These are phyloP conservation scores for Solenopsis invicta DNA, from an alignment of 1,140 invertebrate species.

Conservation along the genomic window DNA sequence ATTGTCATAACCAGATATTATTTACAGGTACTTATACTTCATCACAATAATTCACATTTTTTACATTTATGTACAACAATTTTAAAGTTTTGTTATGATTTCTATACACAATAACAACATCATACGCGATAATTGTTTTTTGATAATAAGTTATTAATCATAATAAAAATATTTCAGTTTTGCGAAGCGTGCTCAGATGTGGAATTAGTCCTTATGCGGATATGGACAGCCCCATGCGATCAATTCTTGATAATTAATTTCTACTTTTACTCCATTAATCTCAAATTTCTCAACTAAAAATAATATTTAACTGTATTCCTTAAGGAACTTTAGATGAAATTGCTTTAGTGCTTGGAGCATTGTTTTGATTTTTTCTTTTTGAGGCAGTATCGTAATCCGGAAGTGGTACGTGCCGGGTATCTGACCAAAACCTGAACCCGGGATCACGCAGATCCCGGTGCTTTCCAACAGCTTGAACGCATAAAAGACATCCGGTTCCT, in stretches of 20 bases:
- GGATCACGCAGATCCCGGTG: conserved; percentile 95
- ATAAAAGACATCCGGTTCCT: conserved; percentile 96
- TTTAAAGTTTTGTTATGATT: neutral
- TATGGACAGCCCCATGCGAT: neutral
- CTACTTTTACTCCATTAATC: neutral
- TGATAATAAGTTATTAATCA: neutral
- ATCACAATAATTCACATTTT: conserved; percentile 29
- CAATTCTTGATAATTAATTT: neutral
- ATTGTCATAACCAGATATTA: conserved; percentile 13
- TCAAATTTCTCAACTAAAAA: neutral
- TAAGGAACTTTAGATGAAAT: conserved; percentile 96
- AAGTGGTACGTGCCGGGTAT: conserved; percentile 97
- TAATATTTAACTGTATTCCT: conserved; percentile 90
- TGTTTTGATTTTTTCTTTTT: conserved; percentile 93
- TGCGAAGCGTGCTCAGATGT: neutral
- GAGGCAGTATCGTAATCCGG: conserved; percentile 96
- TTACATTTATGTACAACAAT: conserved; percentile 33
- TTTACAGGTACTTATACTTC: conserved; percentile 18
- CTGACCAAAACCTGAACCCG: conserved; percentile 98
- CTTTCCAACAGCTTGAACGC: conserved; percentile 97
- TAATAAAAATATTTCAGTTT: conserved; percentile 38
- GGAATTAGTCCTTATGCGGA: neutral
- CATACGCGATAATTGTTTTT: neutral
- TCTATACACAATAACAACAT: conserved; percentile 32
- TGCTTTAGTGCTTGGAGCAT: conserved; percentile 95